phyloP scores from a whole-genome alignment of 2,113 vertebrate genomes.

The Phrynosoma platyrhinos region DNA sequence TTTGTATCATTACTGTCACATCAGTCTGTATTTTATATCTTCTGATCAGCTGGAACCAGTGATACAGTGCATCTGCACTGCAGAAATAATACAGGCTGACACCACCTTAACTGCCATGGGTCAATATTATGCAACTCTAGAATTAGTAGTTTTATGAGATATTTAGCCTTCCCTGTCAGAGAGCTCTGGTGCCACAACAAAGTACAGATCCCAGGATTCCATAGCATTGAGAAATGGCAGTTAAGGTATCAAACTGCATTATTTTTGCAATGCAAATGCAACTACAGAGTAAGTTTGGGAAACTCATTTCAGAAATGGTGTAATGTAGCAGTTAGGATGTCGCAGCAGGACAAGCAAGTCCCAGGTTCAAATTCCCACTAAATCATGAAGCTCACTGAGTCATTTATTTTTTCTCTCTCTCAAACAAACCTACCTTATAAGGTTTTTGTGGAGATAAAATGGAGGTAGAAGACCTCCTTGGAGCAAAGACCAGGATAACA shows the following conservation, averaged over 20 bases:
- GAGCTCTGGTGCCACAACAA: too few species aligned
- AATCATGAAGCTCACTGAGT: not conserved
- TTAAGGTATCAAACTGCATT: too few species aligned
- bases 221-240: too few species aligned
- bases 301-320: not conserved
- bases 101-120: too few species aligned
- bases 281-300: not conserved
- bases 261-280: too few species aligned
- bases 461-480: not conserved
- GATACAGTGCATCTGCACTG: too few species aligned
- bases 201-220: too few species aligned
- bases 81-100: too few species aligned
- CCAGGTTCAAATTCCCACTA: not conserved
- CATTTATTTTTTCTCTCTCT: not conserved
- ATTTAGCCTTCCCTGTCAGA: too few species aligned
- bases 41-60: not conserved
- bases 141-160: too few species aligned
- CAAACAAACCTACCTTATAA: not conserved
- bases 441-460: not conserved
- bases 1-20: not conserved
- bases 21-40: not conserved
- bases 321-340: not conserved
- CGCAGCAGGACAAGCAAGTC: not conserved
- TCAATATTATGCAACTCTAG: too few species aligned
- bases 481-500: not conserved